phyloP scores from a whole-genome alignment of 1,140 invertebrate species.

The Onthophagus taurus region DNA sequence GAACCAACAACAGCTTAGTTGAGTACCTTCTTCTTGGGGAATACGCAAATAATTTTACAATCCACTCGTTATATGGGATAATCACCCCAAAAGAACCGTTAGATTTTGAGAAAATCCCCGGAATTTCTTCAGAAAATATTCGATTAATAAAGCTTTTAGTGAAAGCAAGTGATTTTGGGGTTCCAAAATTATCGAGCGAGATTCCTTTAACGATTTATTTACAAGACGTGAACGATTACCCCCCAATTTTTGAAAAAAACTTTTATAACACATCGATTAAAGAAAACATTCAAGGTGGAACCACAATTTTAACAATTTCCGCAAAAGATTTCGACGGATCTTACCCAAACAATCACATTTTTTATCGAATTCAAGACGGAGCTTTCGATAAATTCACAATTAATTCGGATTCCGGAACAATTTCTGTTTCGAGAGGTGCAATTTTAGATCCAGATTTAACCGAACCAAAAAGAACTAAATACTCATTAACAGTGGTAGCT shows the following conservation, averaged over 20 bases:
- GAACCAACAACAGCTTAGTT: conserved; percentile 80
- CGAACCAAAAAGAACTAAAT: conserved; percentile 57
- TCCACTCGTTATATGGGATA: conserved; percentile 63
- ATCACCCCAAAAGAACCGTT: conserved; percentile 56
- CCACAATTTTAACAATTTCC: conserved; percentile 49
- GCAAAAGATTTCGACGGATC: conserved; percentile 79
- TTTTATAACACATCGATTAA: conserved; percentile 68
- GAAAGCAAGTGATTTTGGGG: conserved; percentile 69
- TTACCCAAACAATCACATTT: conserved; percentile 73
- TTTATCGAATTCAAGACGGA: conserved; percentile 79
- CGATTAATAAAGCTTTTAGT: conserved; percentile 66
- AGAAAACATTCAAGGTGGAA: conserved; percentile 73
- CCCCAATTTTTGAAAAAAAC: conserved; percentile 65
- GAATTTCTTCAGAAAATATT: conserved; percentile 50
- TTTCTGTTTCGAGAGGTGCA: conserved; percentile 78
- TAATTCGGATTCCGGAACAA: conserved; percentile 67
- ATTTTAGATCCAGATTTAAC: conserved; percentile 83
- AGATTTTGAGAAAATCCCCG: conserved; percentile 68
- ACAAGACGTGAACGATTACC: conserved; percentile 80
- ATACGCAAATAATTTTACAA: conserved; percentile 67
- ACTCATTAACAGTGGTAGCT: conserved; percentile 62
- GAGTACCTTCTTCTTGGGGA: conserved; percentile 68
- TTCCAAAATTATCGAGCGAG: conserved; percentile 62
- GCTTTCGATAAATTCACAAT: conserved; percentile 89
- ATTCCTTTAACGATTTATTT: conserved; percentile 72